Base-by-base conservation (phyloP, 1,140 invertebrate genomes). In the Phenacoccus solenopsis region DNA sequence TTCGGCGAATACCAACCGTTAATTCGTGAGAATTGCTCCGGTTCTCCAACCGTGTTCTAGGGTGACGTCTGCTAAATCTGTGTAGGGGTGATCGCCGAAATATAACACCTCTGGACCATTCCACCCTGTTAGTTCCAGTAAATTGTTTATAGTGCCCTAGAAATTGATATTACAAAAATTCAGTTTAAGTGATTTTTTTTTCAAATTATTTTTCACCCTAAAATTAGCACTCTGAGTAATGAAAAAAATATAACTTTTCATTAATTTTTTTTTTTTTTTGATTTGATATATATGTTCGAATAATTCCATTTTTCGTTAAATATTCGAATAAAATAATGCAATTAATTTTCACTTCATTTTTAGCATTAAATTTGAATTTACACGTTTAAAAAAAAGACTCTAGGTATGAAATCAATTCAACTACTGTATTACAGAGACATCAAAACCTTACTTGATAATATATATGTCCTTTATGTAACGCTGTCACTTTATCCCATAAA, bases 71-170 rank as follows among this genome's bases (percentile, higher is more conserved):
- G 95, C 96, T 69, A 98, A 82, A 81, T 98, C 96, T 77, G 89
- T 95, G 81, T 98, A 98, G 0, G 96, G 94, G 83, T 98, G 96
- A 82, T 98, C 96, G 0, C 96, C 96, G 81, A 98, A 98, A 79
- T 98, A 98, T 7, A 98, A 78, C 12, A 98, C 94, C 74, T 93
- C 88, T 74, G 92, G 88, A 0, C 93, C 94, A 69, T 86, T 82
- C 94, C 95, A 98, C 0, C 90, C 91, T 4, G 94, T 98, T 76
- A 96, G 84, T 59, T 94, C 87, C 78, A 94, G 90, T 30, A 98
- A 80, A 76, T 96, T 89, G 76, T 89, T 88, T 9, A 97, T 88
- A 28, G 94, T 98, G 5, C 95, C 95, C 91, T 96, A 76, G 38
- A 78, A 76, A 69, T n/a, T 16, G 25, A 68, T 9, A 70, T n/a